Evolutionary conservation across 2,888 invertebrate species (phyloP), one percentile per base, ranked within the genome.

Genomic region (Taphrorychus bicolor): DNA sequence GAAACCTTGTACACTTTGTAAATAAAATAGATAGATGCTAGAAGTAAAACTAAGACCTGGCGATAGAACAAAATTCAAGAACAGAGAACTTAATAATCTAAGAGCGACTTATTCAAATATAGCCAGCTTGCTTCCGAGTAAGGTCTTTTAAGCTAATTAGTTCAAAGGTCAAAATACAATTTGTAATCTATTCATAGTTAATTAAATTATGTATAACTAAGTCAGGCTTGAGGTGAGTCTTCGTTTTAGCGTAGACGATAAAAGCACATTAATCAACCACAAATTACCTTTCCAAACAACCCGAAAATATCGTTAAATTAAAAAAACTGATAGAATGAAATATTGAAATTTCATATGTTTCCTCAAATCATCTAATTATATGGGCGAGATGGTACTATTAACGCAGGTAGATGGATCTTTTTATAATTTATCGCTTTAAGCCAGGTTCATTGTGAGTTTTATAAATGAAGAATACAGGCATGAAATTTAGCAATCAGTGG

Each of bases 391-490:
- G 76, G 76, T 76, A 76, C 77, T 75, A 76, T 77, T 78, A 78
- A 73, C 70, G 70, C 74, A 76, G 75, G 75, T 75, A 73, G 74
- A 74, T 76, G 73, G 73, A 62, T 72, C 71, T 74, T 76, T 76
- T 77, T 78, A 75, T 74, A 75, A 76, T 76, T 76, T 76, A 75
- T 73, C 72, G 74, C 72, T 75, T 72, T 73, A 75, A 75, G 73
- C 73, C 73, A 72, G 57, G 57, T 41, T 62, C 76, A 77, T 78
- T 78, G 77, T 79, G 76, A 76, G 77, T 77, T 78, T 76, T 77
- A 77, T 77, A 78, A 77, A 78, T 75, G 77, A 73, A 77, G 73
- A 78, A 79, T 77, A 77, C 73, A 74, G 68, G 72, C 79, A 76
- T 79, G 78, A 79, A 79, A 79, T 79, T 74, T 72, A 72, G 73